Evolutionary conservation across 2,113 vertebrate genomes (phyloP), one percentile per base, ranked within the genome.

Genomic region (Tylochromis polylepis): DNA sequence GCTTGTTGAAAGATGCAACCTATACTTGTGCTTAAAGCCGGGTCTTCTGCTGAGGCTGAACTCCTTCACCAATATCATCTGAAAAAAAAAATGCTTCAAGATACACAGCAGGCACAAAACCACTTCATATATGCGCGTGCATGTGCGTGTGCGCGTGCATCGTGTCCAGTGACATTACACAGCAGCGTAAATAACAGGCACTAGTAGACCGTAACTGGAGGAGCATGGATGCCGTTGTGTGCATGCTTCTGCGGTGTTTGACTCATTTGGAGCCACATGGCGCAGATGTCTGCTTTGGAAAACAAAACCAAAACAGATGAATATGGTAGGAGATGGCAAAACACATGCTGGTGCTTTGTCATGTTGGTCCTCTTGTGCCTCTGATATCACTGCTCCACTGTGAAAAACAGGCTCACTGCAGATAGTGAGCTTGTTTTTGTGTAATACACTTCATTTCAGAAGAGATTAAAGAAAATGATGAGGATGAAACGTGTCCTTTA

Each of bases 231-330:
- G 84, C 87, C 34, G 78, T 83, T 20, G 60, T 88, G 62, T 84
- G 84, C 86, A 75, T 59, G 82, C 87, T 91, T 88, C 85, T 93
- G 92, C 27, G 16, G 86, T 36, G 85, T 85, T 89, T 90, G 90
- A 91, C 86, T 91, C 87, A 92, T 89, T 81, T 65, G 34, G 77
- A 85, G 78, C 89, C 90, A 90, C 57, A 57, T 86, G 88, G 85
- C 92, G 49, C 92, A 91, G 90, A 95, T 92, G 91, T 91, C 89
- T 85, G 88, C 87, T 92, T 88, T 91, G 87, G 89, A 91, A 89
- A 86, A 88, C 77, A 91, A 92, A 91, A 78, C 80, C 75, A 83
- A 77, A 86, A 89, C 91, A 91, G 89, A 93, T 89, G 81, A 93
- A 93, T 86, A 84, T 90, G 87, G 67, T 56, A 81, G 60, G 43